Conservation (phyloP, 2,888 invertebrate genomes). For the Fissipunctia ypsillon region DNA sequence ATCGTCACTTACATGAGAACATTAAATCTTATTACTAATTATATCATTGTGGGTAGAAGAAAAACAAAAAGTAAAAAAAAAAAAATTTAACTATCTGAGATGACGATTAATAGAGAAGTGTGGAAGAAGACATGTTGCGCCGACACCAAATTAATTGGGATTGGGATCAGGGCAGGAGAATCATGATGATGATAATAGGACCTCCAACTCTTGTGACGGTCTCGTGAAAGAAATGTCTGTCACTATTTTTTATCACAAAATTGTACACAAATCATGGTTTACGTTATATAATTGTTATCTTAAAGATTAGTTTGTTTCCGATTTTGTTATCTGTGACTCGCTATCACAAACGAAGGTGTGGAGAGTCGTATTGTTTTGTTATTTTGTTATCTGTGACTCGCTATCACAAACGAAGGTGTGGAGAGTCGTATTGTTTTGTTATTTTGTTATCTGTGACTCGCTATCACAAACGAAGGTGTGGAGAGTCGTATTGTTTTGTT, state of each 20-base stretch:
- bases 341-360: not conserved
- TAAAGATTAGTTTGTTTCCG: constrained; percentile 25
- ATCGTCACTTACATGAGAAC: no score
- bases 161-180: no score
- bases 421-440: not conserved
- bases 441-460: constrained; percentile 6
- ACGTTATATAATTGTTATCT: constrained; percentile 33
- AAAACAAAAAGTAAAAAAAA: no score
- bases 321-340: constrained; percentile 6
- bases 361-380: not conserved
- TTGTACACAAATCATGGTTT: not conserved
- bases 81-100: no score
- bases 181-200: no score
- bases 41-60: no score
- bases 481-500: not conserved
- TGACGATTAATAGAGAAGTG: no score
- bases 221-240: not conserved
- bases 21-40: no score
- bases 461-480: not conserved
- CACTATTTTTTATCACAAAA: not conserved
- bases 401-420: not conserved
- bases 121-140: no score
- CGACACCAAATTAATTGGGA: no score
- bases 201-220: not conserved
- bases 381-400: constrained; percentile 6